Conservation (phyloP, 2,113 vertebrate genomes). For the Ranitomeya imitator region DNA sequence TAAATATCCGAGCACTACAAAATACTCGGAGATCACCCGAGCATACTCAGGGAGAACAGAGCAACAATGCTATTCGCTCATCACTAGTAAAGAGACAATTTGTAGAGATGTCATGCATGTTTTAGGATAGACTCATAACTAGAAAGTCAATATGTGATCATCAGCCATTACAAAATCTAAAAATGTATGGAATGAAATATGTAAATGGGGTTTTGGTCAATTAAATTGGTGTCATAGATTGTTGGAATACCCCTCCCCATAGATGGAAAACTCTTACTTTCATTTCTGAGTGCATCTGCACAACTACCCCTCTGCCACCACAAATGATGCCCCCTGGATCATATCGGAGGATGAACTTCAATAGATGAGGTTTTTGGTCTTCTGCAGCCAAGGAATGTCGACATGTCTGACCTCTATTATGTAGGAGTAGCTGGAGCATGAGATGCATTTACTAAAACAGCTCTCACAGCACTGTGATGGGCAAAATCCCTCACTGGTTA, state of each 20-base stretch:
- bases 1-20: no score
- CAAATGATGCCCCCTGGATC: not conserved
- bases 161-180: no score
- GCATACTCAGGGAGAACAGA: no score
- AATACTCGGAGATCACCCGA: no score
- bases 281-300: not conserved
- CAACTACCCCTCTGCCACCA: not conserved
- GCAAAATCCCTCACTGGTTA: not conserved
- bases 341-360: not conserved
- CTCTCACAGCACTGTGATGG: not conserved
- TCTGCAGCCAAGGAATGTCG: not conserved
- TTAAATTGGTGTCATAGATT: not conserved
- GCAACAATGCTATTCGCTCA: no score
- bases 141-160: not conserved
- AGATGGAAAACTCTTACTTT: not conserved
- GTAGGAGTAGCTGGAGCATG: not conserved
- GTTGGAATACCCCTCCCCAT: not conserved
- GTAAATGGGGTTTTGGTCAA: not conserved
- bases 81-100: no score
- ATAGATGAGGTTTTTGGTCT: not conserved
- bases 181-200: no score
- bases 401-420: not conserved
- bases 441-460: not conserved
- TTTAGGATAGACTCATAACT: not conserved
- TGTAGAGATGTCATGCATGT: not conserved